Base-by-base conservation (phyloP, 2,888 invertebrate genomes). In the Agrochola macilenta region DNA sequence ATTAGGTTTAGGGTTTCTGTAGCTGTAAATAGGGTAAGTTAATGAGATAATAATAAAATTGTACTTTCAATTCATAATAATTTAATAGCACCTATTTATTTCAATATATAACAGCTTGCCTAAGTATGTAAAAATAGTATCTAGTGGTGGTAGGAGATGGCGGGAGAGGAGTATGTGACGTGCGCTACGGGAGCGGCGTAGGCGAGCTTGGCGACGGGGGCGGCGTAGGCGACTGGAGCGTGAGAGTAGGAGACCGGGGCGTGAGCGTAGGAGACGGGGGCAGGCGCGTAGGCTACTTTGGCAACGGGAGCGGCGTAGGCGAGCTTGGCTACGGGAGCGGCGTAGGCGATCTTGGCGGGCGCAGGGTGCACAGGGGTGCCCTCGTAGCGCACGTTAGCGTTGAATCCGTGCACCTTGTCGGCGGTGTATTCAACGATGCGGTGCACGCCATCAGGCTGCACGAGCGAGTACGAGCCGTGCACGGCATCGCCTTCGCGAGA, bases 351-450 rank as follows among this genome's bases (percentile, higher is more conserved):
- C 81, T 90, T 91, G 46, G 91, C 84, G 20, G 90, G 90, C n/a
- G 91, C 88, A 12, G 89, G 86, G 43, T 90, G 89, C 81, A 91
- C 88, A 52, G 95, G 93, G 46, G 94, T 92, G n/a, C 96, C 96
- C 84, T 97, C 96, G 87, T 96, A 96, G 57, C 95, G 94, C 35
- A 96, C 96, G 76, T 91, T 87, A 57, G 97, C 96, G 91, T 95
- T 96, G 93, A 96, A 97, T 61, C 97, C 97, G 89, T 95, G 89
- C 78, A 89, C 93, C 73, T 93, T 92, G 89, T 96, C 96, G 26
- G 96, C 90, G 87, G 95, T 94, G 93, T 96, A 96, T 77, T 96
- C 95, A 9, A 96, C 96, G 79, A 96, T 94, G 82, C 96, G 95
- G 87, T 91, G 93, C 58, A 94, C 93, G 2, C 97, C 96, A 76